Conservation (phyloP, 2,888 invertebrate genomes). For the Chymomyza procnemis region DNA sequence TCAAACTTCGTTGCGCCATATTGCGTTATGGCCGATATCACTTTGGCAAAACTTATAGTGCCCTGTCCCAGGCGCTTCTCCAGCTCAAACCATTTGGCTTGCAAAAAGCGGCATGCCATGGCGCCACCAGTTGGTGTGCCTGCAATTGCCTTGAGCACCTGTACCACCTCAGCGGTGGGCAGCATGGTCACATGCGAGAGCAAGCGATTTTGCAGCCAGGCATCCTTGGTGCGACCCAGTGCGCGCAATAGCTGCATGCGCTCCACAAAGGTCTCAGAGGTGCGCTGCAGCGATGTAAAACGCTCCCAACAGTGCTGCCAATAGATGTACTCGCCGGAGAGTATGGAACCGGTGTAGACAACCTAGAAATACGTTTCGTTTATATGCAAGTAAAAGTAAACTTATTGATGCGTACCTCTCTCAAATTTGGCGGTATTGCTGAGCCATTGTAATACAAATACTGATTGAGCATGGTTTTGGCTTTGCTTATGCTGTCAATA, state of each 20-base stretch:
- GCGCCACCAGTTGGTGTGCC: slow-evolving; percentile 79
- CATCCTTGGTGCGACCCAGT: slow-evolving; percentile 78
- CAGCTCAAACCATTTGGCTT: slow-evolving; percentile 79
- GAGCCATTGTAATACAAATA: slow-evolving; percentile 75
- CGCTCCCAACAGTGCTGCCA: slow-evolving; percentile 79
- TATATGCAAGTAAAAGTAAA: too few relatives aligned
- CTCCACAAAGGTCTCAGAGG: slow-evolving; percentile 77
- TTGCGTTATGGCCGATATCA: slow-evolving; percentile 79
- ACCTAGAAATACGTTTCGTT: slow-evolving; percentile 55
- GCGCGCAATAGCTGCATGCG: slow-evolving; percentile 78
- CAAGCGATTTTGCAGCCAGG: slow-evolving; percentile 79
- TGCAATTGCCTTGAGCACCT: slow-evolving; percentile 78
- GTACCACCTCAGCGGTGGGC: slow-evolving; percentile 78
- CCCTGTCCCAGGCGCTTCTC: slow-evolving; percentile 77
- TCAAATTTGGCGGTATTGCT: slow-evolving; percentile 76
- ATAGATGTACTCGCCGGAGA: slow-evolving; percentile 78
- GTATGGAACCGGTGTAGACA: slow-evolving; percentile 78
- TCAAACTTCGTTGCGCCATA: slow-evolving; percentile 79
- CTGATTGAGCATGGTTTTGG: slow-evolving; percentile 77
- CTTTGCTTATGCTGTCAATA: slow-evolving; percentile 75
- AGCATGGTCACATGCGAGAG: slow-evolving; percentile 78
- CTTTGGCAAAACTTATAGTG: slow-evolving; percentile 78
- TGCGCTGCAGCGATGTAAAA: slow-evolving; percentile 75
- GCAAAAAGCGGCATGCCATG: slow-evolving; percentile 78
- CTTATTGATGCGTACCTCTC: slow-evolving; percentile 75